Conservation (phyloP, 2,113 vertebrate species). For the Symphodus melops region DNA sequence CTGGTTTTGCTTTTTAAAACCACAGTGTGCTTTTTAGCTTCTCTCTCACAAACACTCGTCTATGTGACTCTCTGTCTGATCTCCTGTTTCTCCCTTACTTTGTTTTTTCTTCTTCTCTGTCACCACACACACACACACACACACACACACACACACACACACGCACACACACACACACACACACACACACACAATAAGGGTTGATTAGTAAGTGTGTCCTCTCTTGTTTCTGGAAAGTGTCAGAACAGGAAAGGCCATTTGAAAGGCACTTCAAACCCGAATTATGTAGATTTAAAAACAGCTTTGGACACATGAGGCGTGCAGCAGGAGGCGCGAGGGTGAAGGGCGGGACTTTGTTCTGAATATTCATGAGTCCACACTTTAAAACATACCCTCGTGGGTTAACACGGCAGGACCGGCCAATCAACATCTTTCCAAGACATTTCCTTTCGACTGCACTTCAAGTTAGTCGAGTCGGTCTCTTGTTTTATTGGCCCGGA, state of each 20-base stretch:
- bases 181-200: slow-evolving; percentile 59
- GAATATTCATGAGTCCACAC: slow-evolving; percentile 78
- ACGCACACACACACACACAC: neutral
- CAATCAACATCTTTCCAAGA: slow-evolving; percentile 59
- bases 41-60: too few relatives aligned
- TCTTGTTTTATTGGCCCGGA: neutral
- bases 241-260: slow-evolving; percentile 77
- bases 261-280: slow-evolving; percentile 82
- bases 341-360: slow-evolving; percentile 48
- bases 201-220: slow-evolving; percentile 81
- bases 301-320: slow-evolving; percentile 70
- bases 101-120: neutral
- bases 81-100: neutral
- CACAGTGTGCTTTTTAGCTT: neutral
- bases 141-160: slow-evolving; percentile 42
- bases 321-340: slow-evolving; percentile 44
- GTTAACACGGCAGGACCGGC: slow-evolving; percentile 53
- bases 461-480: slow-evolving; percentile 27
- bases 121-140: slow-evolving; percentile 6
- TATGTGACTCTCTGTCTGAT: neutral
- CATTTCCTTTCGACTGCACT: slow-evolving; percentile 10
- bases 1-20: slow-evolving; percentile 8
- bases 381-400: slow-evolving; percentile 68
- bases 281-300: slow-evolving; percentile 83
- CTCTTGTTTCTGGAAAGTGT: slow-evolving; percentile 72